Conservation (phyloP, 2,797 vertebrate genomes). For the Falco cherrug region DNA sequence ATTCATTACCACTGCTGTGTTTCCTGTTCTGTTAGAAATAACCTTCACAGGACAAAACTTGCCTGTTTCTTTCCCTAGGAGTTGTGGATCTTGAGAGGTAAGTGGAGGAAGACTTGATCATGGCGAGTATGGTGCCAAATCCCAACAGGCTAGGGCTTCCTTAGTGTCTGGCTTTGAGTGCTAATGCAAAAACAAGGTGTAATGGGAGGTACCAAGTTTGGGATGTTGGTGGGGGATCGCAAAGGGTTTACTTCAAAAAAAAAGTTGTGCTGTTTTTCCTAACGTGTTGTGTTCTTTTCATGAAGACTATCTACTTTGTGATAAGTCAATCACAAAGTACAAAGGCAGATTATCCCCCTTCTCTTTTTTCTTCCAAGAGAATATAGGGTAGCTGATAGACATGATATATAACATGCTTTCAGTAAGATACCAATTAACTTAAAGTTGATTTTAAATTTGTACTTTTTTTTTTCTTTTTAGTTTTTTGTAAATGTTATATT, state of each 20-base stretch:
- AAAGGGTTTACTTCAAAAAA: background rate
- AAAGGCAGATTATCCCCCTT: background rate
- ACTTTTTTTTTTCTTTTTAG: background rate
- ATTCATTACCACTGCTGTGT: background rate
- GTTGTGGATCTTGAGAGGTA: background rate
- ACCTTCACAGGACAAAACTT: background rate
- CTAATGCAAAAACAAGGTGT: accelerated
- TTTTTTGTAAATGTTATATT: background rate
- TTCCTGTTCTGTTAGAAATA: conserved; percentile 19
- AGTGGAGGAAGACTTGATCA: background rate
- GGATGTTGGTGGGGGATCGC: background rate
- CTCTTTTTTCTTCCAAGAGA: background rate
- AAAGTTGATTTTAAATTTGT: background rate
- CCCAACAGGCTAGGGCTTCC: background rate
- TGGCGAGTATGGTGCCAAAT: background rate
- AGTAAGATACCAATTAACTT: background rate
- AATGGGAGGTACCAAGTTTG: background rate
- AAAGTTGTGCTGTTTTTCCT: background rate
- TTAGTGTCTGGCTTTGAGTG: background rate
- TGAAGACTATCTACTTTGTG: no score
- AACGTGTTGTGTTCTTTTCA: background rate
- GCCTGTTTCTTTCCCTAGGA: background rate
- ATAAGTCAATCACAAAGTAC: background rate
- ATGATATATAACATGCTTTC: background rate
- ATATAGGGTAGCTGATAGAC: background rate